These are phyloP conservation scores for Manduca sexta DNA, from an alignment of 1,140 invertebrate genomes.

Conservation along the genomic window DNA sequence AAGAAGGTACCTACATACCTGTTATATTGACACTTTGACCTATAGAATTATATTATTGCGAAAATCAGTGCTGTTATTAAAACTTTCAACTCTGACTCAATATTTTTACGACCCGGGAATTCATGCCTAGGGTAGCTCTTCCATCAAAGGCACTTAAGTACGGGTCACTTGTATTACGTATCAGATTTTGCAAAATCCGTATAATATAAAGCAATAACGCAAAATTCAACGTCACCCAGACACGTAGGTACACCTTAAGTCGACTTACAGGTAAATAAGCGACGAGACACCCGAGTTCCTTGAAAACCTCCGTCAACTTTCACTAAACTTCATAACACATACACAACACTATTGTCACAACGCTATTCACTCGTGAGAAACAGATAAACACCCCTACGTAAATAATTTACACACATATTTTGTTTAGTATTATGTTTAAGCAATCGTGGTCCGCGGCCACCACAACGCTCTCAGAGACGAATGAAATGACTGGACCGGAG, in stretches of 20 bases:
- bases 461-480: conserved; percentile 41
- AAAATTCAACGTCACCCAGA: conserved; percentile 55
- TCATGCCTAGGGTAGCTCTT: too few species aligned
- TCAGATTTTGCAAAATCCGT: not conserved
- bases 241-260: conserved; percentile 44
- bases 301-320: conserved; percentile 51
- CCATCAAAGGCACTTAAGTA: not conserved
- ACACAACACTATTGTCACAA: conserved; percentile 47
- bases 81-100: not conserved
- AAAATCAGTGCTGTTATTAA: not conserved
- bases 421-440: conserved; percentile 32
- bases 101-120: too few species aligned
- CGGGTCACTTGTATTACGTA: not conserved
- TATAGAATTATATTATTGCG: too few species aligned
- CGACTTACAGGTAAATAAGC: conserved; percentile 61
- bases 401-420: conserved; percentile 63
- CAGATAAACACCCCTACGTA: conserved; percentile 43
- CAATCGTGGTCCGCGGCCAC: conserved; percentile 20
- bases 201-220: conserved; percentile 10
- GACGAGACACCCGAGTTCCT: conserved; percentile 48
- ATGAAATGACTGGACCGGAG: conserved; percentile 53
- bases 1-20: too few species aligned
- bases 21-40: too few species aligned
- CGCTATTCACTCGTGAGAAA: conserved; percentile 55
- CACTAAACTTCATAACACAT: conserved; percentile 67